Evolutionary conservation across 30 jellyfish, hydroid and myxozoan genomes (phyloP).

Genomic region (Chrysaora quinquecirrha): DNA sequence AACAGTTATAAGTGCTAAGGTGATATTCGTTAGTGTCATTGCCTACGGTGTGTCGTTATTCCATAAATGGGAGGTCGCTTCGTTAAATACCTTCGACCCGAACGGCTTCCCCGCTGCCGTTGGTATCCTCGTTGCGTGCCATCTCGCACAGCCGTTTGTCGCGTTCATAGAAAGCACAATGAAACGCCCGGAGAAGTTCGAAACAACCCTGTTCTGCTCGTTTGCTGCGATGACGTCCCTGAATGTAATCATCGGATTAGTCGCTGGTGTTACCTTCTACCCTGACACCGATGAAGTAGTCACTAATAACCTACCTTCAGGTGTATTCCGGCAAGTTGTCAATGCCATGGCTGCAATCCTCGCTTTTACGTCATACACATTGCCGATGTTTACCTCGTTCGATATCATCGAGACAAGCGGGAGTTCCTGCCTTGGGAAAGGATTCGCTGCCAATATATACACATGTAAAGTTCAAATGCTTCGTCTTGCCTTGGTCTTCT

Average conservation of each 20-base stretch:
- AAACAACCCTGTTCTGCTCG: slow-evolving; percentile 75
- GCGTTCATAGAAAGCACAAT: slow-evolving; percentile 91
- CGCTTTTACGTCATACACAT: slow-evolving; percentile 91
- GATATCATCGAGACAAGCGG: slow-evolving; percentile 86
- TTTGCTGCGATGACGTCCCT: slow-evolving; percentile 84
- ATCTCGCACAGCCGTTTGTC: slow-evolving; percentile 95
- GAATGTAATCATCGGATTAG: slow-evolving; percentile 72
- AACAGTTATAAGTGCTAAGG: slow-evolving; percentile 89
- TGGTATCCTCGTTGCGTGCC: slow-evolving; percentile 86
- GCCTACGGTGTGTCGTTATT: slow-evolving; percentile 70
- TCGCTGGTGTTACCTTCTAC: slow-evolving; percentile 87
- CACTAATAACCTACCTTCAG: slow-evolving; percentile 90
- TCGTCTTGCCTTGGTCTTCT: slow-evolving; percentile 69
- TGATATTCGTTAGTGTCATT: slow-evolving; percentile 77
- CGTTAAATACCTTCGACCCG: slow-evolving; percentile 79
- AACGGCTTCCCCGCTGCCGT: slow-evolving; percentile 87
- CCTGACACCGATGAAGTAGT: slow-evolving; percentile 96
- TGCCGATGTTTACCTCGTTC: slow-evolving; percentile 94
- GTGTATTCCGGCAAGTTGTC: slow-evolving; percentile 82
- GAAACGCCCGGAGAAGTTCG: slow-evolving; percentile 93
- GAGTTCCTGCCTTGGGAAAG: slow-evolving; percentile 66
- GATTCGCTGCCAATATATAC: slow-evolving; percentile 79
- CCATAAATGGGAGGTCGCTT: slow-evolving; percentile 76
- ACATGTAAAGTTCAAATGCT: slow-evolving; percentile 73
- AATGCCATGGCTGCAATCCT: slow-evolving; percentile 93